These are phyloP conservation scores for Pachyrhynchus sulphureomaculatus DNA, from an alignment of 1,140 invertebrate genomes.

Conservation along the genomic window DNA sequence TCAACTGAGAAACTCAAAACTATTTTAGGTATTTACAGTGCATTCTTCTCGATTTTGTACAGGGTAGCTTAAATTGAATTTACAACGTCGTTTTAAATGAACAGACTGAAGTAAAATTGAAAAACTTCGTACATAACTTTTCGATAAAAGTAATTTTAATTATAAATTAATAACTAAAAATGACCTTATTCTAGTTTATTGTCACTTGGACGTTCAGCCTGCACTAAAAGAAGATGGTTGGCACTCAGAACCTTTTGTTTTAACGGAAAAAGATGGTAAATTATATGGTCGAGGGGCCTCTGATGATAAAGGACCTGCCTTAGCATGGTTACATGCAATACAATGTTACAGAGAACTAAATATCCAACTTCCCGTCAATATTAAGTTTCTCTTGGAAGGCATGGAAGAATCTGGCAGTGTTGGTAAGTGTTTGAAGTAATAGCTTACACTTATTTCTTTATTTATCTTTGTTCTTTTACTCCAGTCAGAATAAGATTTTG, in stretches of 20 bases:
- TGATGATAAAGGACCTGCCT: slow-evolving; percentile 91
- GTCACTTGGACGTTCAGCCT: slow-evolving; percentile 97
- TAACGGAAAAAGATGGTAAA: slow-evolving; percentile 87
- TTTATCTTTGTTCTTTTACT: too few species aligned
- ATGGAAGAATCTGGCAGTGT: slow-evolving; percentile 97
- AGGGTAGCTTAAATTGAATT: too few species aligned
- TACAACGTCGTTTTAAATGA: too few species aligned
- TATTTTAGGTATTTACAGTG: too few species aligned
- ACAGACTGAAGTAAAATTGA: too few species aligned
- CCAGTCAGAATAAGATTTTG: too few species aligned
- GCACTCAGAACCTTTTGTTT: slow-evolving; percentile 90
- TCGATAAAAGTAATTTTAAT: too few species aligned
- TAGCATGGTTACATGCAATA: slow-evolving; percentile 93
- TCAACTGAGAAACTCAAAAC: slow-evolving; percentile 86
- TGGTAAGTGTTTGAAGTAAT: too few species aligned
- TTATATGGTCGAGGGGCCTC: slow-evolving; percentile 82
- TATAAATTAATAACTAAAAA: too few species aligned
- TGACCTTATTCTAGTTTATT: slow-evolving; percentile 95
- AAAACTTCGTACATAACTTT: too few species aligned
- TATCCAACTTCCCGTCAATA: slow-evolving; percentile 86
- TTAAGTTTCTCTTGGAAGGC: slow-evolving; percentile 98
- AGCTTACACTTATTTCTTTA: too few species aligned
- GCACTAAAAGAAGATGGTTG: slow-evolving; percentile 90
- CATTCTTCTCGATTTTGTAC: too few species aligned
- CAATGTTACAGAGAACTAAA: slow-evolving; percentile 79